These are phyloP conservation scores for Drosophila buzzatii DNA, from an alignment of 2,888 invertebrate species.

Conservation along the genomic window DNA sequence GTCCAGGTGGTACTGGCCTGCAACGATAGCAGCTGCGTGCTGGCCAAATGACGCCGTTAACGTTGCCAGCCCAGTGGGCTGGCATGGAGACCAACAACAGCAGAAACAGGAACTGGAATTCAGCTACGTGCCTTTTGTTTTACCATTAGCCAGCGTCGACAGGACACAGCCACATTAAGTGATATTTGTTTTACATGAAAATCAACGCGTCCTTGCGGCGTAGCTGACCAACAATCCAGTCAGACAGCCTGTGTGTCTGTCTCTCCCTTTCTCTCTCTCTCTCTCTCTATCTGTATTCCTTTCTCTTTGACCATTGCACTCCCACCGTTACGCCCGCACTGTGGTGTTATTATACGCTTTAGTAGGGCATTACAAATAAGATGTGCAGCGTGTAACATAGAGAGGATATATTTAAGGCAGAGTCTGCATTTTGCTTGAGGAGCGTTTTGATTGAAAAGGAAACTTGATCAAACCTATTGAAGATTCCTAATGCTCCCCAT, in stretches of 20 bases:
- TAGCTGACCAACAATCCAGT: constrained; percentile 28
- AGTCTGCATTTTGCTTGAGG: not conserved
- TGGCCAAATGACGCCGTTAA: constrained; percentile 41
- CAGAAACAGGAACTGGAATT: constrained; percentile 17
- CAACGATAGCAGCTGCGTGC: constrained; percentile 50
- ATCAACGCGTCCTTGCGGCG: constrained; percentile 66
- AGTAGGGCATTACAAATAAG: not conserved
- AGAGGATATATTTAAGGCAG: not conserved
- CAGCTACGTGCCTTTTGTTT: constrained; percentile 74
- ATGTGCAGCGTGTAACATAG: not conserved
- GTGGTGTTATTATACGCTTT: constrained; percentile 14
- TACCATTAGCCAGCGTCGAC: constrained; percentile 66
- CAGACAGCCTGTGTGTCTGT: constrained; percentile 9
- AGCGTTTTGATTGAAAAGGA: too few relatives aligned
- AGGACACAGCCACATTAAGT: constrained; percentile 67
- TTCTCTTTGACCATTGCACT: not conserved
- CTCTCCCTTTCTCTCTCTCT: not conserved
- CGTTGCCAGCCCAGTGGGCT: constrained; percentile 24
- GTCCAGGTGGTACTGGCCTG: constrained; percentile 37
- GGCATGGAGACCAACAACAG: constrained; percentile 11
- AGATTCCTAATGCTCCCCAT: not conserved
- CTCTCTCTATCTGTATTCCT: not conserved
- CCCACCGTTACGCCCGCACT: not conserved
- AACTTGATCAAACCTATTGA: not conserved
- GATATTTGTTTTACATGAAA: constrained; percentile 80